These are phyloP conservation scores for Odontocerum albicorne DNA, from an alignment of 2,888 invertebrate genomes.

Conservation along the genomic window DNA sequence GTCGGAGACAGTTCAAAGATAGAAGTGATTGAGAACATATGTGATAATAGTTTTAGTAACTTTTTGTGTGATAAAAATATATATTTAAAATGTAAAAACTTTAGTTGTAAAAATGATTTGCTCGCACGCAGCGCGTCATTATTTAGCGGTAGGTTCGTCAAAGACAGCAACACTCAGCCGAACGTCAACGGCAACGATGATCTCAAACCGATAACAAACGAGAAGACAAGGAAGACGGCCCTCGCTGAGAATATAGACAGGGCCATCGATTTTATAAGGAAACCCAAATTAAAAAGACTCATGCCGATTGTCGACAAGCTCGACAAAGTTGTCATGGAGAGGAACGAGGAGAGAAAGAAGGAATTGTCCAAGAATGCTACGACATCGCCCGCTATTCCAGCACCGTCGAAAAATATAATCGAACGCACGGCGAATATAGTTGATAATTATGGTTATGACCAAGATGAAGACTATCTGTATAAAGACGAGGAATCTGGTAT, in stretches of 20 bases:
- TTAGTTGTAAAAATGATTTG: conserved; percentile 23
- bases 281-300: conserved; percentile 50
- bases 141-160: conserved; percentile 15
- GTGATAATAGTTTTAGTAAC: conserved; percentile 38
- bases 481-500: conserved; percentile 20
- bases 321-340: conserved; percentile 48
- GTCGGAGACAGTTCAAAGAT: conserved; percentile 38
- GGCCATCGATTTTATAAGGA: conserved; percentile 44
- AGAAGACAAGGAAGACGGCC: neutral
- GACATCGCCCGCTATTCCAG: neutral
- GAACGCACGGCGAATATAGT: neutral
- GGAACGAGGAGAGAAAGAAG: conserved; percentile 39
- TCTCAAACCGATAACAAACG: conserved; percentile 8
- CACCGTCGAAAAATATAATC: neutral
- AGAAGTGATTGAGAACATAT: conserved; percentile 34
- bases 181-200: neutral
- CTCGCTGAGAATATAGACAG: conserved; percentile 13
- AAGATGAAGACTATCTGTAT: conserved; percentile 48
- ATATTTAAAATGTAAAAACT: conserved; percentile 39
- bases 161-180: conserved; percentile 3
- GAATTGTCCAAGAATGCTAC: neutral
- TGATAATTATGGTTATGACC: conserved; percentile 11
- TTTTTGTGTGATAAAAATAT: conserved; percentile 45
- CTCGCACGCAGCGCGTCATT: conserved; percentile 16
- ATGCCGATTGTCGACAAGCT: conserved; percentile 49